phyloP scores from a whole-genome alignment of 2,797 vertebrate genomes.

The Aldrovandia affinis region DNA sequence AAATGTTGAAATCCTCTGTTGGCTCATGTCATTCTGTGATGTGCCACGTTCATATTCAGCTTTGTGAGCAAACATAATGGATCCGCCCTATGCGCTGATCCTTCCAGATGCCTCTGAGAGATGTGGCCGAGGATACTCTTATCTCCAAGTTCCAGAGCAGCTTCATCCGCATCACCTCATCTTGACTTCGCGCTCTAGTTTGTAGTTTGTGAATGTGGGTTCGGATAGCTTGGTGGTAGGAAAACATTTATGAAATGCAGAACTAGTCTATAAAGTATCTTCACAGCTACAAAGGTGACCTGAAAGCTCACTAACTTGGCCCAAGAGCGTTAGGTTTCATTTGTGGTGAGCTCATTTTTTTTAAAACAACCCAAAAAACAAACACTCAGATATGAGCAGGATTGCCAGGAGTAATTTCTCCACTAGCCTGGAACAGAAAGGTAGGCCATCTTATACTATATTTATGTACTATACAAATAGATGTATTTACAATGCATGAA shows the following conservation, averaged over 20 bases:
- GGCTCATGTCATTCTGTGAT: neutral
- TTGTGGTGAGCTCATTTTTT: neutral
- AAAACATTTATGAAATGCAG: conserved; percentile 30
- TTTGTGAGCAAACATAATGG: conserved; percentile 7
- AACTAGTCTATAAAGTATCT: neutral
- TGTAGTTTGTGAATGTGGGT: conserved; percentile 29
- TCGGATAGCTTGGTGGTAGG: conserved; percentile 8
- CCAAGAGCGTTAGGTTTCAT: conserved; percentile 1
- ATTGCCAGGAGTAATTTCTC: conserved; percentile 20
- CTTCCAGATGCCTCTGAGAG: neutral
- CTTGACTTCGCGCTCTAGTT: conserved; percentile 4
- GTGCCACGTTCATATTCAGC: neutral
- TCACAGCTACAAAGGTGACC: neutral
- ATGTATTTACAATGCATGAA: neutral
- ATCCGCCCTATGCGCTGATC: neutral
- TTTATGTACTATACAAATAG: neutral
- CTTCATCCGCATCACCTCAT: conserved; percentile 44
- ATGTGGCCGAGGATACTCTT: conserved; percentile 55
- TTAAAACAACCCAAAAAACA: too few species aligned
- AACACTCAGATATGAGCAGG: conserved; percentile 46
- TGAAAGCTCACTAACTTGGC: neutral
- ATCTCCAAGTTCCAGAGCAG: conserved; percentile 65
- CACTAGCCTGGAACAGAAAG: conserved; percentile 34
- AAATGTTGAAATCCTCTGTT: neutral
- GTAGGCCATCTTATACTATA: neutral